These are phyloP conservation scores for Rhinoraja longicauda DNA, from an alignment of 2,797 vertebrate species.

Conservation along the genomic window DNA sequence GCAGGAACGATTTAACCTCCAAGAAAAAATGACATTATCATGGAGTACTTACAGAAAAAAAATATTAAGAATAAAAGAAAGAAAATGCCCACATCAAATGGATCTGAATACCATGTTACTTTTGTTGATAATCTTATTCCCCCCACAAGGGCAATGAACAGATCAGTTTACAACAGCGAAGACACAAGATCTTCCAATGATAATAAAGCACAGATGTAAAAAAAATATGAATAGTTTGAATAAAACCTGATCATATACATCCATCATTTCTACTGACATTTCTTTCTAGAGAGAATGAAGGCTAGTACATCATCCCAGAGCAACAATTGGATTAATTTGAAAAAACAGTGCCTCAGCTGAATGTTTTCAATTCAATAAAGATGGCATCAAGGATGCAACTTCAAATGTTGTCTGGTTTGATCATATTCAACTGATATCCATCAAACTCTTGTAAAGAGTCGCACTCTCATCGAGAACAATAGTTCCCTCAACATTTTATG, in stretches of 20 bases:
- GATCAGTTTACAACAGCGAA: conserved; percentile 62
- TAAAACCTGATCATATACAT: not conserved
- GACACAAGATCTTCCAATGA: conserved; percentile 39
- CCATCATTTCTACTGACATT: too few relatives aligned
- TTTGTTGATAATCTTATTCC: conserved; percentile 83
- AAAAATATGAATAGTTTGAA: not conserved
- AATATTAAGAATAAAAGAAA: conserved; percentile 56
- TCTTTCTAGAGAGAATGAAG: too few relatives aligned
- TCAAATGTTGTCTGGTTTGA: not conserved
- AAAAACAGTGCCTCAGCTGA: too few relatives aligned
- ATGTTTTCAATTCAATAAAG: not conserved
- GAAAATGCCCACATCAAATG: conserved; percentile 58
- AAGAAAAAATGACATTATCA: conserved; percentile 67
- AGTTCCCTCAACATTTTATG: conserved; percentile 61
- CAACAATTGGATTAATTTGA: not conserved
- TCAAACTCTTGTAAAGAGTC: not conserved
- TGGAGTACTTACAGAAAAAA: conserved; percentile 82
- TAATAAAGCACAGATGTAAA: conserved; percentile 40
- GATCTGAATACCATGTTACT: conserved; percentile 73
- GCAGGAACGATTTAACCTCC: conserved; percentile 47
- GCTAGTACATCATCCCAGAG: not conserved
- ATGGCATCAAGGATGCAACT: not conserved
- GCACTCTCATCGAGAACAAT: conserved; percentile 48
- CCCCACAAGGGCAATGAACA: conserved; percentile 74
- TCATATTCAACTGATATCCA: not conserved